phyloP scores from a whole-genome alignment of 2,797 vertebrate genomes.

The Pangasius macronema region DNA sequence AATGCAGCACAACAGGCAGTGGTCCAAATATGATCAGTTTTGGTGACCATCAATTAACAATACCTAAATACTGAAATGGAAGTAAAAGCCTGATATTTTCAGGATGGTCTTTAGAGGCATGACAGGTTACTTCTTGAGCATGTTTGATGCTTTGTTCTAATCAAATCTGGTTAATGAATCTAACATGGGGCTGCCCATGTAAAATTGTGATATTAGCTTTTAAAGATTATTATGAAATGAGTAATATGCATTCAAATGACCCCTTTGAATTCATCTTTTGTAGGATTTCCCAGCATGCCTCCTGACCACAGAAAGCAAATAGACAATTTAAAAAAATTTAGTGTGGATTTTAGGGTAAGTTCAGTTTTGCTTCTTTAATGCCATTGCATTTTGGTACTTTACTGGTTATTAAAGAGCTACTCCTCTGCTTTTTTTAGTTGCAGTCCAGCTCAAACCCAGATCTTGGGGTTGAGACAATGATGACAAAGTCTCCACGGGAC shows the following conservation, averaged over 20 bases:
- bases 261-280: slow-evolving; percentile 40
- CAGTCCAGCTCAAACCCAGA: slow-evolving; percentile 91
- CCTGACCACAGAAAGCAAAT: slow-evolving; percentile 98
- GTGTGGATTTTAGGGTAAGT: slow-evolving; percentile 98
- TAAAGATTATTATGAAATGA: too few species aligned
- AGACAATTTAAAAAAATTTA: slow-evolving; percentile 99
- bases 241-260: too few species aligned
- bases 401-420: background rate
- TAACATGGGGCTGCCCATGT: background rate
- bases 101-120: background rate
- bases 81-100: background rate
- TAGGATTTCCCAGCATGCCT: slow-evolving; percentile 87
- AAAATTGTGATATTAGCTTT: background rate
- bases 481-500: slow-evolving; percentile 86
- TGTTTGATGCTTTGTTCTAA: background rate
- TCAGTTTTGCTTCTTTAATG: background rate
- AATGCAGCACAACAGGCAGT: background rate
- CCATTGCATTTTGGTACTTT: background rate
- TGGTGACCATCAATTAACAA: background rate
- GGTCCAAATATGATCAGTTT: background rate
- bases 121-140: background rate
- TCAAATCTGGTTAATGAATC: background rate
- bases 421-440: slow-evolving; percentile 76
- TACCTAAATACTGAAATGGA: background rate
- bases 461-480: slow-evolving; percentile 84